Base-by-base conservation (phyloP, 2,113 vertebrate species). In the Suncus etruscus region DNA sequence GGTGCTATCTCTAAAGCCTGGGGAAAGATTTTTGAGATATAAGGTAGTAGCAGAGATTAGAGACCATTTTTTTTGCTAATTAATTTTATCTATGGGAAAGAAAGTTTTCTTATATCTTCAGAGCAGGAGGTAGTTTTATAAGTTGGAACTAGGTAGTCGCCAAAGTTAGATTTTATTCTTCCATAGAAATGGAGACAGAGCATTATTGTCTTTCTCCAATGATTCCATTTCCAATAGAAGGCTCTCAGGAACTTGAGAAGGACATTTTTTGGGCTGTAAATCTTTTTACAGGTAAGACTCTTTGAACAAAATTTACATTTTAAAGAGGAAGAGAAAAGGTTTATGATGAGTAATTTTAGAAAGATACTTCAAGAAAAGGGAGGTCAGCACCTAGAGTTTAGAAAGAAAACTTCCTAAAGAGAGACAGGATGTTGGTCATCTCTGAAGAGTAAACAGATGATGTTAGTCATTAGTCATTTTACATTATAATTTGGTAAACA, bases 301-400 rank as follows among this genome's bases (percentile, higher is more conserved):
- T 87, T 91, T 63, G 48, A 68, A 79, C 61, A 68, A 61, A 15
- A 81, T 66, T 87, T 85, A n/a, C 51, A n/a, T 85, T 11, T 83
- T 39, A 86, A 85, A 85, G 24, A n/a, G 29, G 29, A 12, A 54
- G 45, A 68, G 54, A 29, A 2, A 90, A 16, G 80, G 87, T 81
- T 94, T 88, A 18, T 32, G 51, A 66, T 32, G 16, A 45, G 8
- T 50, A 18, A 11, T 70, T 91, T 91, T 86, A n/a, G 24, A 68
- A 24, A 66, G 78, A 81, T 86, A 24, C 4, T 90, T 6, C 76
- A 61, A 85, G 87, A n/a, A 81, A 83, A 86, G 45, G n/a, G 78
- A 66, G 6, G 39, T 89, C 61, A 75, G 79, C 8, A 3, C 14
- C 24, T 66, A 39, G 25, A 65, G 51, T 66, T 39, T 45, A 63